Conservation (phyloP, 1,140 invertebrate genomes). For the Oedothorax gibbosus region DNA sequence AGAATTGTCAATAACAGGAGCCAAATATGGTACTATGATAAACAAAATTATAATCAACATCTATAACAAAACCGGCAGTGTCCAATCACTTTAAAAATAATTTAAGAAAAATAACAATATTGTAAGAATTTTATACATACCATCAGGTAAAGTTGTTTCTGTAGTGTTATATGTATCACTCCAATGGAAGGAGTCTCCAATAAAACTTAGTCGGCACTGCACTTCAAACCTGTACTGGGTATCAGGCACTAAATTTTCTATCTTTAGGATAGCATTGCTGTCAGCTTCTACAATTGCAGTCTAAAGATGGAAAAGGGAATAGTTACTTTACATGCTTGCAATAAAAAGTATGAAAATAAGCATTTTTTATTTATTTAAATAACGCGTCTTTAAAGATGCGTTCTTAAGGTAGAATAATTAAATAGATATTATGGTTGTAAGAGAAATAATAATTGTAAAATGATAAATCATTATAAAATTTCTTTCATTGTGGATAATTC, state of each 20-base stretch:
- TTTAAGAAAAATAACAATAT: neutral
- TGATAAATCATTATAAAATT: no score
- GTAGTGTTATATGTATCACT: constrained; percentile 15
- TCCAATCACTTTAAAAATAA: neutral
- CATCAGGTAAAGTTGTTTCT: constrained; percentile 37
- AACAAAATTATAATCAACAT: neutral
- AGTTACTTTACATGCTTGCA: neutral
- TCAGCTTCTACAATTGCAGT: neutral
- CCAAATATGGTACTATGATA: constrained; percentile 39
- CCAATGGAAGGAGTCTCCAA: constrained; percentile 12
- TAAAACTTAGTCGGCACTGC: neutral
- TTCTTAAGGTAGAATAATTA: neutral
- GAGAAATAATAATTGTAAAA: no score
- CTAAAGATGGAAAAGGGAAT: neutral
- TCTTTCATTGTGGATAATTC: no score
- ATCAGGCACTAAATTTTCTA: constrained; percentile 24
- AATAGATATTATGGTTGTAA: neutral
- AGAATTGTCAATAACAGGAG: constrained; percentile 18
- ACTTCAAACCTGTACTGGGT: constrained; percentile 35
- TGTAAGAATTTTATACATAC: constrained; percentile 11
- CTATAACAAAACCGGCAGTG: neutral
- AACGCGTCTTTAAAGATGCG: neutral
- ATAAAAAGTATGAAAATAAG: neutral
- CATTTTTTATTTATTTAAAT: neutral
- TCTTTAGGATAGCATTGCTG: neutral